Base-by-base conservation (phyloP, 2,113 vertebrate genomes). In the Setophaga petechia region DNA sequence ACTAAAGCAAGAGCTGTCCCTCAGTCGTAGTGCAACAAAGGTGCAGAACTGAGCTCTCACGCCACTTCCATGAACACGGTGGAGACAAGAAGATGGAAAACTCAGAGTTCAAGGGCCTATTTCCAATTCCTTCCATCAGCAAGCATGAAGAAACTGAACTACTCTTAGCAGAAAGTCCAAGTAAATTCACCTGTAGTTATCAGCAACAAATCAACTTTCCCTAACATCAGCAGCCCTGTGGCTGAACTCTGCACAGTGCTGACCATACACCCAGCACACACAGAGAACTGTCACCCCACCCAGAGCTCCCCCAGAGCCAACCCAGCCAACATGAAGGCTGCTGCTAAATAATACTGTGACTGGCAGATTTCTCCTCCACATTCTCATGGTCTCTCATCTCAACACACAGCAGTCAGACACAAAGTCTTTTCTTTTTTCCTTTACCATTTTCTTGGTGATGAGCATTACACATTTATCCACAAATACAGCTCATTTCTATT, bases 51-150 rank as follows among this genome's bases (percentile, higher is more conserved):
- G 39, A 7, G 8, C 41, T 33, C 33, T 20, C 4, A 2, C 4
- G 39, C 21, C 10, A 30, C 39, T 51, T 69, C 43, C 51, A 73
- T 2, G 0, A 44, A 65, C 23, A 47, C 0, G 0, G 16, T 3
- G 3, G 9, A 37, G 46, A 72, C 5, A 5, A 55, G 31, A 17
- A 21, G 30, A 72, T 11, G 18, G 66, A 49, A 88, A 69, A 55
- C 33, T 20, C 7, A 0, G 17, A 43, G 28, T 47, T 33, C 4
- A 1, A 43, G 23, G 6, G 18, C 11, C 27, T 14, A 23, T 25
- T 57, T 77, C 41, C 25, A 90, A 90, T 30, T 77, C 55, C 61
- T 35, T 75, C 20, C 25, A 55, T 19, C 52, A 74, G 41, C 59
- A 88, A 31, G 39, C 58, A 69, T 0, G 11, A 18, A 87, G 41